Percentiles rank a stretch among this genome's conserved stretches.
Evolutionary conservation across 1,140 invertebrate genomes (phyloP).

Genomic region (Triops cancriformis): DNA sequence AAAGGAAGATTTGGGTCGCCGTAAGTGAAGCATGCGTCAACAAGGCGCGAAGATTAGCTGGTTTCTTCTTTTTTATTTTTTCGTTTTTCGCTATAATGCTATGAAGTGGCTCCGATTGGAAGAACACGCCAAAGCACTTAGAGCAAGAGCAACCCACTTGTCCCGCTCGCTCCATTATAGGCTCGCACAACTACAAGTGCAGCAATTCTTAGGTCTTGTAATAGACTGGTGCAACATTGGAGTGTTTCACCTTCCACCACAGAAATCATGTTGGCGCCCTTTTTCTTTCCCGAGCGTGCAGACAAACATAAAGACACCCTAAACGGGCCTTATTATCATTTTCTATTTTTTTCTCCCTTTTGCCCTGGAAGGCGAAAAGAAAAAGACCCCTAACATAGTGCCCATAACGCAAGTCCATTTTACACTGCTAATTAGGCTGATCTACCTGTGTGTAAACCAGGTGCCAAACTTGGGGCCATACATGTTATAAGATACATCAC

Average conservation of each 20-base stretch:
- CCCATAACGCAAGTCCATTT: too few species aligned
- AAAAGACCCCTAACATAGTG: too few species aligned
- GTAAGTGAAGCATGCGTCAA: slow-evolving; percentile 13
- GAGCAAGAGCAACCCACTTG: slow-evolving; percentile 12
- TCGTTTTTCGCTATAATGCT: neutral
- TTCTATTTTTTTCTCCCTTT: too few species aligned
- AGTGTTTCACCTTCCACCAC: neutral
- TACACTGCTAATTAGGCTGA: neutral
- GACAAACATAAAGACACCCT: neutral
- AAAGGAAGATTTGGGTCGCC: slow-evolving; percentile 9
- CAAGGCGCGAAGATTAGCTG: slow-evolving; percentile 9
- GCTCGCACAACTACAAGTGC: slow-evolving; percentile 4
- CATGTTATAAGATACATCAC: neutral
- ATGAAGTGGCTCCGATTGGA: slow-evolving; percentile 3
- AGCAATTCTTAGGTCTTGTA: neutral
- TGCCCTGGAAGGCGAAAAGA: too few species aligned
- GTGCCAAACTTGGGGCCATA: neutral
- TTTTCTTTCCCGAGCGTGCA: neutral
- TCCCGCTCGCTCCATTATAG: neutral
- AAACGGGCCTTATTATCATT: too few species aligned
- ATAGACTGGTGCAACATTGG: neutral
- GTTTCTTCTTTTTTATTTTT: neutral
- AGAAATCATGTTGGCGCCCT: neutral
- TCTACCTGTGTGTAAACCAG: neutral
- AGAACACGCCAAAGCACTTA: slow-evolving; percentile 13